These are phyloP conservation scores for Phylloscopus trochilus DNA, from an alignment of 2,113 vertebrate species.

Conservation along the genomic window DNA sequence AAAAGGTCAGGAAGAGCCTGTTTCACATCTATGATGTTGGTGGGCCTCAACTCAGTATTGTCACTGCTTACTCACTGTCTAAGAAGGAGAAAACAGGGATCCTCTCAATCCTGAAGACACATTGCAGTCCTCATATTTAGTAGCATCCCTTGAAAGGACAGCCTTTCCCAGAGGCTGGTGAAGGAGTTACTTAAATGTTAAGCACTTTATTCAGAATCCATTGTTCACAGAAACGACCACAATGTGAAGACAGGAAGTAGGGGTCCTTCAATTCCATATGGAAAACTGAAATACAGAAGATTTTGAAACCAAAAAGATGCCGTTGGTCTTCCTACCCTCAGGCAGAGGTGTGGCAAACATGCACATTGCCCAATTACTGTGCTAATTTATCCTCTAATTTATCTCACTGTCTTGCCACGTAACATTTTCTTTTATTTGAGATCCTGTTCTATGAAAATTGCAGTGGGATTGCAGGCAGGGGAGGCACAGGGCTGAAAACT, in stretches of 20 bases:
- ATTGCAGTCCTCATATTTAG: background rate
- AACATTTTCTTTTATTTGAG: background rate
- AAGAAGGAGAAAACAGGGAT: background rate
- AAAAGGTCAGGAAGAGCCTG: background rate
- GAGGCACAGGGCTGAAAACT: background rate
- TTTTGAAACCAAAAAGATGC: background rate
- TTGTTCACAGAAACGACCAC: background rate
- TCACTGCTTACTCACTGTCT: background rate
- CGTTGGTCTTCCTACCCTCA: background rate
- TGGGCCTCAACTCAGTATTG: background rate
- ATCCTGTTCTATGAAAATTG: background rate
- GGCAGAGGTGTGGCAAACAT: background rate
- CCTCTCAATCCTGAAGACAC: background rate
- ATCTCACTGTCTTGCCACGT: background rate
- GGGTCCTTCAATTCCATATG: background rate
- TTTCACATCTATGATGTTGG: background rate
- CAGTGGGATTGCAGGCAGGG: background rate
- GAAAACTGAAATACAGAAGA: background rate
- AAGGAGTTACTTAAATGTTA: background rate
- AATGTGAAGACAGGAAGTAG: background rate
- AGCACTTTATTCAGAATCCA: conserved; percentile 38
- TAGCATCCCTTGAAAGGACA: background rate
- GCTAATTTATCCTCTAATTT: background rate
- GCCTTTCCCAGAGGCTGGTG: background rate
- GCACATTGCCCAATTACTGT: background rate